Evolutionary conservation across 2,797 vertebrate genomes (phyloP), one percentile per base, ranked within the genome.

Genomic region (Graptemys geographica): DNA sequence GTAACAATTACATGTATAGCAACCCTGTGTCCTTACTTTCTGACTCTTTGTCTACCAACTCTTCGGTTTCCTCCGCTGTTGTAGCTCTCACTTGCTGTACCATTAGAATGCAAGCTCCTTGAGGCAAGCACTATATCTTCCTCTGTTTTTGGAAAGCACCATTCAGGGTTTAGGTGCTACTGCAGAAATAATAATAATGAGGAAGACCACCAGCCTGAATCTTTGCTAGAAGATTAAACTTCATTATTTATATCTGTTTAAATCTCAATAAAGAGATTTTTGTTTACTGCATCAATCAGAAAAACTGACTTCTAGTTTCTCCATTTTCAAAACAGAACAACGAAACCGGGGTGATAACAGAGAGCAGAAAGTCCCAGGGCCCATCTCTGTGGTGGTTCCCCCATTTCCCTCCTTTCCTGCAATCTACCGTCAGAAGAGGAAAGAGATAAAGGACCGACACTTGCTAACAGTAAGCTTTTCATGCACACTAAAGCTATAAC

Each of bases 381-480:
- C 98, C 5, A 96, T 98, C 72, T 97, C 98, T 1, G 97, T 98
- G 57, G 97, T 98, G 80, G 98, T 98, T 91, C 99, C 99, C 19
- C 99, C 99, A 2, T 98, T 99, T 98, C 99, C 98, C 65, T 92
- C 98, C 90, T 98, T 98, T 92, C 99, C 99, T 57, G 98, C 99
- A 84, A 97, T 98, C 90, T 93, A 97, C 95, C 96, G 95, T 97
- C 94, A 99, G 96, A 99, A 99, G 95, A 98, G 96, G 82, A 98
- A 98, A 11, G 98, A 99, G 79, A 98, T 99, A 96, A 98, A 98
- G 90, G 98, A 98, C 93, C 93, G 97, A 13, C 97, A 97, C 92
- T 95, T 98, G 92, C 95, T 98, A 84, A 98, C 98, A 98, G 99
- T 99, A 98, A 99, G 99, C 90, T 86, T 83, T 94, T 79, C 49